These are phyloP conservation scores for Rhodeus uyekii DNA, from an alignment of 2,797 vertebrate species.

Conservation along the genomic window DNA sequence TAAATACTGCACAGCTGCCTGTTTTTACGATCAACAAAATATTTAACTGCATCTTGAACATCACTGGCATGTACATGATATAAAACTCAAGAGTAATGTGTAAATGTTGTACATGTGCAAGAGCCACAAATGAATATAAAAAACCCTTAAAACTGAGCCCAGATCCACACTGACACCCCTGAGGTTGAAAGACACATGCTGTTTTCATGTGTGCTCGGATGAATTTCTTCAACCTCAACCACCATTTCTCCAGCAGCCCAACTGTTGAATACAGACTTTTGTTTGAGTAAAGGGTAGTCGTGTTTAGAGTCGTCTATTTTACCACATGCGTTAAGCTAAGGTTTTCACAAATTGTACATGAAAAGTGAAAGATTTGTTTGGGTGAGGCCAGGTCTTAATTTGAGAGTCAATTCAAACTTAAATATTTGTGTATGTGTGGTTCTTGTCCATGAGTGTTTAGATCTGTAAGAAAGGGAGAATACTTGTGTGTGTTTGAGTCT, in stretches of 20 bases:
- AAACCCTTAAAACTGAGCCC: not conserved
- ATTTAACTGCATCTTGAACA: not conserved
- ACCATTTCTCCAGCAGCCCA: not conserved
- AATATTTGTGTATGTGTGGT: not conserved
- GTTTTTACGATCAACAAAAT: not conserved
- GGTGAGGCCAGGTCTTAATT: not conserved
- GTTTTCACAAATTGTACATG: not conserved
- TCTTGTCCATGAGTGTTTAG: constrained; percentile 5
- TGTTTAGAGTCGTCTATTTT: not conserved
- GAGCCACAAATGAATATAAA: not conserved
- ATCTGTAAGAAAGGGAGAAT: constrained; percentile 2
- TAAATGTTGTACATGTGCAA: not conserved
- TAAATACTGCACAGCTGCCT: not conserved
- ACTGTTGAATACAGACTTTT: constrained; percentile 1
- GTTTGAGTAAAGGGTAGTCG: not conserved
- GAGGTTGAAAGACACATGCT: not conserved
- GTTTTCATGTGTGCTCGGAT: not conserved
- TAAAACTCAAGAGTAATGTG: not conserved
- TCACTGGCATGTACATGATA: not conserved
- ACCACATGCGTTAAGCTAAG: not conserved
- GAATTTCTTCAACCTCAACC: not conserved
- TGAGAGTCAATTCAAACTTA: not conserved
- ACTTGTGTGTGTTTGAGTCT: constrained; percentile 30
- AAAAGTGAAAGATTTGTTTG: constrained; percentile 28
- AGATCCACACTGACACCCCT: not conserved